Evolutionary conservation across 2,888 invertebrate species (phyloP).

Genomic region (Sepioteuthis lessoniana): DNA sequence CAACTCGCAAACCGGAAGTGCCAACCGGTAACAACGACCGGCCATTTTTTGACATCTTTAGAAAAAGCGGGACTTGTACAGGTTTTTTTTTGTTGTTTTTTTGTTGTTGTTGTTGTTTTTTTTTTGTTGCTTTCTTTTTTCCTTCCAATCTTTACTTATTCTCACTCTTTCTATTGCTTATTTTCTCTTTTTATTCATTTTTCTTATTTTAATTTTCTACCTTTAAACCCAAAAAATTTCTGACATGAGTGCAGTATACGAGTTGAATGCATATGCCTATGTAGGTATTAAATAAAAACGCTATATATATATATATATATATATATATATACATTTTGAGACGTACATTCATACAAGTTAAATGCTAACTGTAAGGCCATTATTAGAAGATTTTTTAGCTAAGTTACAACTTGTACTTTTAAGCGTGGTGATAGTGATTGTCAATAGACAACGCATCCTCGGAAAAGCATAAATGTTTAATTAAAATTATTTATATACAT

Average conservation of each 20-base stretch:
- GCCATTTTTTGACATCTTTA: background rate
- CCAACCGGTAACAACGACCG: background rate
- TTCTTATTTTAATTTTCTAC: background rate
- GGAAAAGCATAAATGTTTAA: too few relatives aligned
- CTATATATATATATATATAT: background rate
- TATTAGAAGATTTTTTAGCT: too few relatives aligned
- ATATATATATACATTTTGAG: background rate
- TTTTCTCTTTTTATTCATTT: background rate
- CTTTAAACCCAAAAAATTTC: background rate
- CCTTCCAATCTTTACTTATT: background rate
- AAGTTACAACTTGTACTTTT: too few relatives aligned
- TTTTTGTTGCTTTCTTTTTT: too few relatives aligned
- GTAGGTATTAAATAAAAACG: background rate
- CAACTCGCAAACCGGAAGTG: slow-evolving; percentile 19
- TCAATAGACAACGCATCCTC: too few relatives aligned
- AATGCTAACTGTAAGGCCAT: background rate
- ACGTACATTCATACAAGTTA: background rate
- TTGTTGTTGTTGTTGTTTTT: too few relatives aligned
- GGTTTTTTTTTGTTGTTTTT: too few relatives aligned
- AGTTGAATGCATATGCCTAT: too few relatives aligned
- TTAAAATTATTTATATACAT: too few relatives aligned
- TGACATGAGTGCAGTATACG: background rate
- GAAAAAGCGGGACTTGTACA: background rate
- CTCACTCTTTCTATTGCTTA: too few relatives aligned
- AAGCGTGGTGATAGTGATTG: too few relatives aligned